Conservation (phyloP, 2,797 vertebrate species). For the Gymnocypris eckloni region DNA sequence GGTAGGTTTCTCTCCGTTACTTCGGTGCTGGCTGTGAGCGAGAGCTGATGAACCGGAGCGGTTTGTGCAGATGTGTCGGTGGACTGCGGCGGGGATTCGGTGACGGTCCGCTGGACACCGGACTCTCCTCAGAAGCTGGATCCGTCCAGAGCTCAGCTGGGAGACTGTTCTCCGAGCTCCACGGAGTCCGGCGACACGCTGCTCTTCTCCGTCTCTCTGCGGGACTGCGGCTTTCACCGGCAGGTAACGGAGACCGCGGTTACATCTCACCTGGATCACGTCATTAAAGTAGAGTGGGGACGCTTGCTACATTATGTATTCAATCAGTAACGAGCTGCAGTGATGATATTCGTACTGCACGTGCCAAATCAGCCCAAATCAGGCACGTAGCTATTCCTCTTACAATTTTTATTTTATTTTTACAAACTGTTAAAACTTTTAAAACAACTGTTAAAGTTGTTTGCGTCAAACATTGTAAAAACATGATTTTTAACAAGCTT, state of each 20-base stretch:
- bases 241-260: neutral
- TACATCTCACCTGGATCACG: too few species aligned
- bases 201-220: slow-evolving; percentile 29
- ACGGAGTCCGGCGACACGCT: neutral
- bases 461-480: too few species aligned
- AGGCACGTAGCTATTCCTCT: too few species aligned
- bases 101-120: slow-evolving; percentile 46
- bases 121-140: slow-evolving; percentile 23
- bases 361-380: too few species aligned
- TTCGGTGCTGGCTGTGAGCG: neutral
- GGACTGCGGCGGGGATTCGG: slow-evolving; percentile 22
- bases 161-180: slow-evolving; percentile 36
- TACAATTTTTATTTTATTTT: too few species aligned
- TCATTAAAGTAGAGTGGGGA: too few species aligned
- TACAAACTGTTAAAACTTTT: too few species aligned
- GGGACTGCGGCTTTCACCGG: slow-evolving; percentile 42
- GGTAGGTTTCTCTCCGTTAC: slow-evolving; percentile 54
- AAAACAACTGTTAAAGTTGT: too few species aligned
- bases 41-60: neutral
- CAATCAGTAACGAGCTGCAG: too few species aligned
- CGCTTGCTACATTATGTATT: too few species aligned
- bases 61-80: slow-evolving; percentile 20
- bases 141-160: slow-evolving; percentile 40
- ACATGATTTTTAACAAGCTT: too few species aligned
- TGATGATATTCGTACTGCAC: too few species aligned